Percentiles rank a stretch among this genome's conserved stretches.
Evolutionary conservation across 2,113 vertebrate genomes (phyloP).

Genomic region (Melanerpes formicivorus): DNA sequence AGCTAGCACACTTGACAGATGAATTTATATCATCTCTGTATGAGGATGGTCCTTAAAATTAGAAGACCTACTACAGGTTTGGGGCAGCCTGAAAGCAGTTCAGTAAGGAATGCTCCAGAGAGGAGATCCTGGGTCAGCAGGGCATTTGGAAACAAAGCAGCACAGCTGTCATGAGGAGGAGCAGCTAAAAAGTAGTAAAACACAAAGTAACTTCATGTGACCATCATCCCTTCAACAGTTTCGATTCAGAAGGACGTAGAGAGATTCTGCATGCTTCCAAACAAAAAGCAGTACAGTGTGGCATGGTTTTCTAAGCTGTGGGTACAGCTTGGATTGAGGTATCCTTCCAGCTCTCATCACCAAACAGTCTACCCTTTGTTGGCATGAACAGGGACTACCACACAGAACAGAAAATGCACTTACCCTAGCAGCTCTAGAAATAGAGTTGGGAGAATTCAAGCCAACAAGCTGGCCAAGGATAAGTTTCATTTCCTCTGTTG

Average conservation of each 20-base stretch:
- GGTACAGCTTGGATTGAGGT: neutral
- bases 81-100: neutral
- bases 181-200: neutral
- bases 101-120: neutral
- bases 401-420: conserved; percentile 10
- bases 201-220: neutral
- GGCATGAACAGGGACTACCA: neutral
- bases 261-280: neutral
- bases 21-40: neutral
- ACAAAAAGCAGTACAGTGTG: neutral
- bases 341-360: neutral
- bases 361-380: neutral
- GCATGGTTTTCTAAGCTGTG: neutral
- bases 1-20: neutral
- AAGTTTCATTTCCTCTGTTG: conserved; percentile 84
- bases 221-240: neutral
- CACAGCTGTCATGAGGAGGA: neutral
- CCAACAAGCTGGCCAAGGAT: conserved; percentile 91
- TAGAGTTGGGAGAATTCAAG: conserved; percentile 94
- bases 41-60: neutral
- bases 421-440: conserved; percentile 91
- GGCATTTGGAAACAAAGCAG: neutral
- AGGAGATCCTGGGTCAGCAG: neutral
- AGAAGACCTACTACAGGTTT: neutral
- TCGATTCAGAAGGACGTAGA: neutral